Evolutionary conservation across 2,113 vertebrate species (phyloP), one percentile per base, ranked within the genome.

Genomic region (Cebus imitator): DNA sequence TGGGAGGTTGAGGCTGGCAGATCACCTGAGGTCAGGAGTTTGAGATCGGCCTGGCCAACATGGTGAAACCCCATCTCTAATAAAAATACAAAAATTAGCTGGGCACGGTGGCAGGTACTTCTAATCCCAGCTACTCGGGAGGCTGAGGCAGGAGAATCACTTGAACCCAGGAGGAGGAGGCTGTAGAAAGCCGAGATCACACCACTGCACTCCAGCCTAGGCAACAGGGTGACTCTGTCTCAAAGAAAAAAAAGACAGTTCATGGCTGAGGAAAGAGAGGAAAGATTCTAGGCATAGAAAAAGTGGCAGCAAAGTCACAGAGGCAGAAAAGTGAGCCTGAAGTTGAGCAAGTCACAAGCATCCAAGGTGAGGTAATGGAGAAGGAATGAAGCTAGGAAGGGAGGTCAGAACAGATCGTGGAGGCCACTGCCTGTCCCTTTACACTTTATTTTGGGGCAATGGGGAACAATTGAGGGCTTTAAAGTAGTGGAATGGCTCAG

Each of bases 401-500:
- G 66, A 45, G 35, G 27, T 30, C 3, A 8, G 35, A 80, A 80
- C 70, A 72, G 32, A 66, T 1, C 12, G 23, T 27, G 6, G 91
- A 25, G 17, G 78, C 76, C 32, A 58, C 35, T 37, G 37, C 35
- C 16, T 70, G 37, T 3, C 78, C 73, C 11, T 81, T 86, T 70
- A 72, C 76, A 81, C 55, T 85, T 96, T 72, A 61, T 90, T 84
- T 68, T 10, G 48, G 52, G 40, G 45, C 37, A 76, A 43, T 1
- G 1, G 61, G 75, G 58, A 95, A 52, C 57, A n/a, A 52, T 3
- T 79, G 50, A 81, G 37, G 66, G 37, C 76, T 94, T 96, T 87
- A 30, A 96, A 97, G 82, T 61, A 90, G 81, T 27, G 35, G 48
- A 93, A 89, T 90, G 55, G 91, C 25, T 97, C 81, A 58, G 78